Conservation (phyloP, 2,113 vertebrate species). For the Regulus satrapa region DNA sequence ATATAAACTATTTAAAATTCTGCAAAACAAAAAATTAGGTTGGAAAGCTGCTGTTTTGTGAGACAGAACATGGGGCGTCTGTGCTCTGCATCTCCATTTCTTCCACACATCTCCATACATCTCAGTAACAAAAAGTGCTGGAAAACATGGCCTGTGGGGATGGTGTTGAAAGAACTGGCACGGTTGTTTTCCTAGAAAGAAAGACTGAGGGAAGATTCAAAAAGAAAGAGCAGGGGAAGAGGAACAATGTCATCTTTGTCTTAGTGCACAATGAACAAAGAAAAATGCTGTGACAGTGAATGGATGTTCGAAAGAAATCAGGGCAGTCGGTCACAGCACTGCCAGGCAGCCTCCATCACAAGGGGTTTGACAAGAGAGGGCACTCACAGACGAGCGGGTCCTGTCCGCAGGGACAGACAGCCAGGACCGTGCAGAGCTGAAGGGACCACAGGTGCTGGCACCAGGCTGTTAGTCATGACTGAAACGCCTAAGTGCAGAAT, state of each 20-base stretch:
- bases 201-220: neutral
- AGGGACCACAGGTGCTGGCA: fast-evolving
- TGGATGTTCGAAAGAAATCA: neutral
- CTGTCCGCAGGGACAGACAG: neutral
- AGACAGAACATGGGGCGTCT: fast-evolving
- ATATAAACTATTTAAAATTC: neutral
- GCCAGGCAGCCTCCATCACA: neutral
- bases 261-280: slow-evolving; percentile 8
- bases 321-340: neutral
- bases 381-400: fast-evolving
- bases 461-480: neutral
- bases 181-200: neutral
- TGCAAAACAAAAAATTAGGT: neutral
- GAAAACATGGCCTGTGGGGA: neutral
- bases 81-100: neutral
- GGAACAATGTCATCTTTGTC: neutral
- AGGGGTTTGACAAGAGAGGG: neutral
- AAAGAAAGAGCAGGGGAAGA: neutral
- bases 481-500: fast-evolving
- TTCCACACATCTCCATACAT: fast-evolving
- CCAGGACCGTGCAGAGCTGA: neutral
- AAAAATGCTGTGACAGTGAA: neutral
- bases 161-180: neutral
- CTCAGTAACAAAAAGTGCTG: neutral
- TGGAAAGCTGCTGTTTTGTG: neutral